phyloP scores from a whole-genome alignment of 2,113 vertebrate genomes.

The Marcusenius ussheri region DNA sequence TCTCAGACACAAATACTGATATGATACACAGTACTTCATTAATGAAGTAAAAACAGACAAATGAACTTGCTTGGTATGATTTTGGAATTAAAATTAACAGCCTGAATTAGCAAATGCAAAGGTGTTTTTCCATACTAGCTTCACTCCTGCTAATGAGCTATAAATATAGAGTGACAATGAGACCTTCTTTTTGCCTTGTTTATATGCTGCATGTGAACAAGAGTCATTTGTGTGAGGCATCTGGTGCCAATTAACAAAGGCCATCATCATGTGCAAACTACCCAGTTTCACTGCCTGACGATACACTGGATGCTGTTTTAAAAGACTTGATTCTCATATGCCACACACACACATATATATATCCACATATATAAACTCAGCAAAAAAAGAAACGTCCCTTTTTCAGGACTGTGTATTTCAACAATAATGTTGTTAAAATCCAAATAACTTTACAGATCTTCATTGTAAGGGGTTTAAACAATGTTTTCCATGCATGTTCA shows the following conservation, averaged over 20 bases:
- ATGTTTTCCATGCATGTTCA: too few relatives aligned
- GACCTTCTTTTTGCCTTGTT: background rate
- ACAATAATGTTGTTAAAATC: too few relatives aligned
- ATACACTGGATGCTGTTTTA: background rate
- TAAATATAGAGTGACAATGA: slow-evolving; percentile 19
- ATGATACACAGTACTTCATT: background rate
- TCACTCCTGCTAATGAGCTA: background rate
- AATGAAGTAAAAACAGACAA: background rate
- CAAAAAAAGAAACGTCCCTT: too few relatives aligned
- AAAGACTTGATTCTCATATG: too few relatives aligned
- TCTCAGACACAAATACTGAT: background rate
- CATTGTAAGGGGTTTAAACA: too few relatives aligned
- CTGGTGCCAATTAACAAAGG: slow-evolving; percentile 15
- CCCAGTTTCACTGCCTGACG: background rate
- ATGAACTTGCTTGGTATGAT: background rate
- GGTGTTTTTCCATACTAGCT: background rate
- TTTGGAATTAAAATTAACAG: background rate
- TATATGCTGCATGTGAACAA: slow-evolving; percentile 11
- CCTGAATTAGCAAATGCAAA: slow-evolving; percentile 2
- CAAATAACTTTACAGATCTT: too few relatives aligned
- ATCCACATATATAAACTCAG: too few relatives aligned
- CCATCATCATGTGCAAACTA: background rate
- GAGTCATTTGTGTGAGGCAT: slow-evolving; percentile 7
- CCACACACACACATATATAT: too few relatives aligned
- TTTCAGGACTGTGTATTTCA: too few relatives aligned